Conservation (phyloP, 1,140 invertebrate species). For the Oryzaephilus surinamensis region DNA sequence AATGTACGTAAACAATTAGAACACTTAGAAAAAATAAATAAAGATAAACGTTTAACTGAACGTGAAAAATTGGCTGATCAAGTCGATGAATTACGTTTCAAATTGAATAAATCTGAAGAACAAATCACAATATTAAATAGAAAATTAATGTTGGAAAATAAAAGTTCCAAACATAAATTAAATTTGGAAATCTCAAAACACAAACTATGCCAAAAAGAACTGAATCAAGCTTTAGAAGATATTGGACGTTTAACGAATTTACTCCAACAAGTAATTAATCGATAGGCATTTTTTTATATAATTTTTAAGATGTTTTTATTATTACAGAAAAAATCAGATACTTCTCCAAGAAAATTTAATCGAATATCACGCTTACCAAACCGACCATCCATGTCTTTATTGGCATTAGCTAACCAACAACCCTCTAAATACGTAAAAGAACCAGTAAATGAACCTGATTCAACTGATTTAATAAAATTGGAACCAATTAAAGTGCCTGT, state of each 20-base stretch:
- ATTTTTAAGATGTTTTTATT: too few species aligned
- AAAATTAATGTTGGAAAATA: conserved; percentile 55
- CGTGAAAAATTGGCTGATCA: conserved; percentile 57
- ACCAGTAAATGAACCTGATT: not conserved
- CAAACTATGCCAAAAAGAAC: conserved; percentile 55
- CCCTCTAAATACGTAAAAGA: not conserved
- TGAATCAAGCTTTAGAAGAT: conserved; percentile 50
- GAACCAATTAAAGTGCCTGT: not conserved
- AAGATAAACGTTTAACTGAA: conserved; percentile 59
- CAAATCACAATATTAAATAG: conserved; percentile 56
- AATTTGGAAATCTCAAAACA: conserved; percentile 55
- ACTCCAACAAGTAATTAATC: conserved; percentile 40
- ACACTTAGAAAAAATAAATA: conserved; percentile 44
- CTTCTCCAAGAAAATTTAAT: not conserved
- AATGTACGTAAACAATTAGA: conserved; percentile 54
- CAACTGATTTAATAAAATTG: not conserved
- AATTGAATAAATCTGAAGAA: conserved; percentile 54
- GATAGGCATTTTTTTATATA: too few species aligned
- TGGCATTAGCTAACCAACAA: not conserved
- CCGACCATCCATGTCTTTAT: not conserved
- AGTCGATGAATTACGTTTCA: conserved; percentile 49
- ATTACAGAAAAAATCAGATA: not conserved
- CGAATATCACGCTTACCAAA: not conserved
- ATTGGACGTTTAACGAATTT: conserved; percentile 44
- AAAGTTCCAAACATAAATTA: conserved; percentile 59